Evolutionary conservation across 2,113 vertebrate species (phyloP), one percentile per base, ranked within the genome.

Genomic region (Antennarius striatus): DNA sequence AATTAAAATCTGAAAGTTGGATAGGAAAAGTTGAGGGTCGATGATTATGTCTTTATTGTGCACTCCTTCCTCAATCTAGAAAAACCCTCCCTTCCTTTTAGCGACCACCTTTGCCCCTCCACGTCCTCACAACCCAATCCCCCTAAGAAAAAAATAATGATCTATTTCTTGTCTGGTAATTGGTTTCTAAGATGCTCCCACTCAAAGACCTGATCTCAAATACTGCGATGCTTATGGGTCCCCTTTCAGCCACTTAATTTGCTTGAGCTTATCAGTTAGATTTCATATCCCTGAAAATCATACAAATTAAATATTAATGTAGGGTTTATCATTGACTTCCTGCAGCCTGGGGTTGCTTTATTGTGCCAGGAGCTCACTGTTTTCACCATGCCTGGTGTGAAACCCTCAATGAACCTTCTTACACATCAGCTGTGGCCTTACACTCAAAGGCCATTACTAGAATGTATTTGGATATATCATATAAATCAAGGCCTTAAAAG

Each of bases 1-100:
- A 94, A 94, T 94, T 93, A 94, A 94, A 94, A 94, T 92, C 87
- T 82, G 91, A 93, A 93, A 94, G 93, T 94, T 94, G 90, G 90
- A 94, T 89, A 90, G 91, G 89, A 93, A 92, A 93, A 94, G 92
- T 93, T 93, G 89, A 91, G 90, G 90, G 79, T 84, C 89, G 91
- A 91, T 93, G 90, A 94, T 93, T 94, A 93, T 92, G 92, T 93
- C 93, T 93, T 92, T 93, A 93, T 93, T 93, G 92, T 94, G 91
- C 85, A 88, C 84, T 80, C 83, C 74, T 82, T 86, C 79, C 86
- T 89, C 88, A 88, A 91, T 91, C 90, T 88, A 86, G 77, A 86
- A 86, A 90, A 90, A 15, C 71, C 87, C 79, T 86, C 78, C 88
- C 84, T 82, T 89, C 85, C 89, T 89, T 92, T 92, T 89, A 85